Evolutionary conservation across 1,140 invertebrate species (phyloP).

Genomic region (Lysiphlebus fabarum): DNA sequence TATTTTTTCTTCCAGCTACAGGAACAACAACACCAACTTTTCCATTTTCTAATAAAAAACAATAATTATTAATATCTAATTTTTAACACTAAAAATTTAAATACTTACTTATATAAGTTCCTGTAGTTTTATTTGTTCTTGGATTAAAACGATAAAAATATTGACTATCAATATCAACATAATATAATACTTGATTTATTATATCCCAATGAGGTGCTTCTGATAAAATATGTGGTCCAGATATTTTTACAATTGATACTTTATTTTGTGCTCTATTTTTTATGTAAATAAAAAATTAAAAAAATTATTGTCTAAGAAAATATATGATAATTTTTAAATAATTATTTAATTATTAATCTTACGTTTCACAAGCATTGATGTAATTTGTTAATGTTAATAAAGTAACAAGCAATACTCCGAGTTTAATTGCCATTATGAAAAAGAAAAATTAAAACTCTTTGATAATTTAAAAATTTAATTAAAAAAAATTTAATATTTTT

Average conservation of each 20-base stretch:
- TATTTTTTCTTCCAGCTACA: constrained; percentile 58
- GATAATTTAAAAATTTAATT: too few species aligned
- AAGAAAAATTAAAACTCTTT: too few species aligned
- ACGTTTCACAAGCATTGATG: too few species aligned
- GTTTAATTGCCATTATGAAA: too few species aligned
- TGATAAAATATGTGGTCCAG: constrained; percentile 46
- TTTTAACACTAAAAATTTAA: background rate
- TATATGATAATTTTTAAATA: too few species aligned
- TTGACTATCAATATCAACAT: background rate
- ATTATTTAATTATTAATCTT: too few species aligned
- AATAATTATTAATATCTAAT: constrained; percentile 20
- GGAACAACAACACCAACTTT: constrained; percentile 67
- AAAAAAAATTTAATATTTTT: too few species aligned
- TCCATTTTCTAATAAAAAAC: constrained; percentile 50
- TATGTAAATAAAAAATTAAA: too few species aligned
- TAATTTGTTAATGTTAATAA: too few species aligned
- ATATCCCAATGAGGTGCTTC: constrained; percentile 71
- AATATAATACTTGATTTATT: constrained; percentile 47
- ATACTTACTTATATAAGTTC: constrained; percentile 12
- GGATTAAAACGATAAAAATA: background rate
- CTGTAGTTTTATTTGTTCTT: background rate
- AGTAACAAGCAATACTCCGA: too few species aligned
- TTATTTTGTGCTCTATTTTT: background rate
- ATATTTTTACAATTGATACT: constrained; percentile 24
- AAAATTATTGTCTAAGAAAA: too few species aligned